Conservation (phyloP, 2,113 vertebrate species). For the Bubalus kerabau region DNA sequence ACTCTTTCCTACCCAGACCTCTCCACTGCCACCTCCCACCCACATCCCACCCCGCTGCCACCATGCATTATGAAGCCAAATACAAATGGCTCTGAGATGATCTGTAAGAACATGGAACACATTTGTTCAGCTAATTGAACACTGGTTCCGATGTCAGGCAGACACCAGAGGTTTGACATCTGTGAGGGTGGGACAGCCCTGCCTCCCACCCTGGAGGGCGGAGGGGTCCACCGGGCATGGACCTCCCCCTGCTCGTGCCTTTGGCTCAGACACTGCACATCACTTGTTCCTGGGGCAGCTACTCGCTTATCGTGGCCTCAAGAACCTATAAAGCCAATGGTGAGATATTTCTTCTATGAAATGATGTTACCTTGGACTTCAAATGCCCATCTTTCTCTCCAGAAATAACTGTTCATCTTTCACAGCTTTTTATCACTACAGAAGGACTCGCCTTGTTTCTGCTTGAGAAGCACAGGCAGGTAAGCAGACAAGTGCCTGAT, state of each 20-base stretch:
- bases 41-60: conserved; percentile 23
- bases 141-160: not conserved
- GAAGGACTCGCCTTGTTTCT: conserved; percentile 1
- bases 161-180: not conserved
- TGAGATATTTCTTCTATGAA: not conserved
- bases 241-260: not conserved
- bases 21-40: not conserved
- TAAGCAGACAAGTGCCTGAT: not conserved
- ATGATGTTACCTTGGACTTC: not conserved
- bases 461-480: not conserved
- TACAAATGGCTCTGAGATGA: conserved; percentile 4
- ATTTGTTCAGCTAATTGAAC: conserved; percentile 42
- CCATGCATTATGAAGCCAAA: conserved; percentile 11
- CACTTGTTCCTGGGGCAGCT: not conserved
- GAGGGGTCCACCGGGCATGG: not conserved
- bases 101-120: not conserved
- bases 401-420: conserved; percentile 20
- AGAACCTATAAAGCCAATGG: not conserved
- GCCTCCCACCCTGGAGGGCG: not conserved
- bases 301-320: not conserved
- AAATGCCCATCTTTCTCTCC: not conserved
- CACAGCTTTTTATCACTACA: not conserved
- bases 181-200: not conserved
- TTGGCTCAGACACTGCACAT: not conserved
- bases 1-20: conserved; percentile 37